A percentile compares a stretch with the other conserved stretches of the same genome.
phyloP scores from a whole-genome alignment of 2,113 vertebrate genomes.

The Microcebus tavaratra region DNA sequence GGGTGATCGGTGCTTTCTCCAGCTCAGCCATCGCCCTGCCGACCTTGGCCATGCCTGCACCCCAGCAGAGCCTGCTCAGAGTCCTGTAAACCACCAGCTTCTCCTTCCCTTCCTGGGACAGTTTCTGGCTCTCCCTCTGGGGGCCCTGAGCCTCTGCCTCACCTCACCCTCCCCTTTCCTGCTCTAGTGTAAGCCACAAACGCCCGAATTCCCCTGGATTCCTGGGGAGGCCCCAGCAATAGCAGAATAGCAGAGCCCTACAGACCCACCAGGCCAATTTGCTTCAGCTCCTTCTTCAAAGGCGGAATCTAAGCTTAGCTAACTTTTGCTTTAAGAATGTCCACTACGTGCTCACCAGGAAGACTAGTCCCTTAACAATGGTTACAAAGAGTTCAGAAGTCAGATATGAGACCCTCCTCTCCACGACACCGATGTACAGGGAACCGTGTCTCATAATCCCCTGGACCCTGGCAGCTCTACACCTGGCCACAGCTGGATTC shows the following conservation, averaged over 20 bases:
- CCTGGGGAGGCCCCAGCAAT: background rate
- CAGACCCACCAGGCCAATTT: background rate
- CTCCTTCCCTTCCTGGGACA: background rate
- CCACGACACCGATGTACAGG: fast-evolving
- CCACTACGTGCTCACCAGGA: background rate
- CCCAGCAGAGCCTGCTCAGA: too few relatives aligned
- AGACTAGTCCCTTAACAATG: background rate
- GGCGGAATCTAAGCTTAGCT: background rate
- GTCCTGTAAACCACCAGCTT: background rate
- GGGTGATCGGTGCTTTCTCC: background rate
- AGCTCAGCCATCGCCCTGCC: fast-evolving
- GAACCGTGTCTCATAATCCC: background rate
- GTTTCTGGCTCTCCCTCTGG: background rate
- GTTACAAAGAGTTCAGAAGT: background rate
- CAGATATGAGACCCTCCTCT: background rate
- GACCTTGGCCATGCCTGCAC: background rate
- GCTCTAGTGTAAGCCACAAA: background rate
- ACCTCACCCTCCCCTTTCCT: background rate
- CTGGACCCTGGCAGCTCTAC: background rate
- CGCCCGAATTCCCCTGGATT: background rate
- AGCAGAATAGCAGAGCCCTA: fast-evolving
- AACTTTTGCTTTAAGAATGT: background rate
- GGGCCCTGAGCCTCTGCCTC: too few relatives aligned
- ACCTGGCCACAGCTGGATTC: background rate
- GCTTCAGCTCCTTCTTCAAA: background rate